phyloP scores from a whole-genome alignment of 1,140 invertebrate genomes.

The Ridgeia piscesae region DNA sequence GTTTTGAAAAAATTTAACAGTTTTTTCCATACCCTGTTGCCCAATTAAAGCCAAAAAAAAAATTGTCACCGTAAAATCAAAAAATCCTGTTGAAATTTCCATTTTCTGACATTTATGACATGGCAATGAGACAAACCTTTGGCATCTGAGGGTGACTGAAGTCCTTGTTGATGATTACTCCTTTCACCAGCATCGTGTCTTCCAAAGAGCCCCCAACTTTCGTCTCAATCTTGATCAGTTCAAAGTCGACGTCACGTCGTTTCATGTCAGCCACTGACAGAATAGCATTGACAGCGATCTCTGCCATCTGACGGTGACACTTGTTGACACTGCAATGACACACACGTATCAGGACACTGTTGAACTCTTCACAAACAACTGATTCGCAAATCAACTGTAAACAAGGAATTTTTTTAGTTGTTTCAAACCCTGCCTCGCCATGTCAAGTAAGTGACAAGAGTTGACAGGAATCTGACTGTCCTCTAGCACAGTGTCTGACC shows the following conservation, averaged over 20 bases:
- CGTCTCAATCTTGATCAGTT: conserved; percentile 97
- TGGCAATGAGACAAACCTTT: conserved; percentile 65
- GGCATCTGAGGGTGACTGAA: conserved; percentile 99
- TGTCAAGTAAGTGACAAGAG: not conserved
- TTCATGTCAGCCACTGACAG: conserved; percentile 91
- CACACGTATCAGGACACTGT: conserved; percentile 3
- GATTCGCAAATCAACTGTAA: not conserved
- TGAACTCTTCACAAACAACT: not conserved
- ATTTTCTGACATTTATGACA: too few species aligned
- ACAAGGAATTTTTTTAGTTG: too few species aligned
- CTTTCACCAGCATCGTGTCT: conserved; percentile 94
- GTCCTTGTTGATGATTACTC: conserved; percentile 97
- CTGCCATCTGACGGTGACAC: conserved; percentile 91
- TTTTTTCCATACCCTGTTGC: too few species aligned
- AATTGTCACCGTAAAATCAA: too few species aligned
- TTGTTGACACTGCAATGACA: conserved; percentile 58
- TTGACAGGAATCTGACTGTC: not conserved
- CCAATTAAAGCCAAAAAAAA: too few species aligned
- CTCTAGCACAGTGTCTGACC: conserved; percentile 17
- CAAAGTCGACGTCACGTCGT: conserved; percentile 96
- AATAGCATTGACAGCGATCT: conserved; percentile 97
- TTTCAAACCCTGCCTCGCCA: too few species aligned
- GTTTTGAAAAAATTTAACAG: too few species aligned
- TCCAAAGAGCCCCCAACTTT: conserved; percentile 97
- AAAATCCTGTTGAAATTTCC: too few species aligned